Conservation (phyloP, 2,888 invertebrate genomes). For the Dromius quadrimaculatus region DNA sequence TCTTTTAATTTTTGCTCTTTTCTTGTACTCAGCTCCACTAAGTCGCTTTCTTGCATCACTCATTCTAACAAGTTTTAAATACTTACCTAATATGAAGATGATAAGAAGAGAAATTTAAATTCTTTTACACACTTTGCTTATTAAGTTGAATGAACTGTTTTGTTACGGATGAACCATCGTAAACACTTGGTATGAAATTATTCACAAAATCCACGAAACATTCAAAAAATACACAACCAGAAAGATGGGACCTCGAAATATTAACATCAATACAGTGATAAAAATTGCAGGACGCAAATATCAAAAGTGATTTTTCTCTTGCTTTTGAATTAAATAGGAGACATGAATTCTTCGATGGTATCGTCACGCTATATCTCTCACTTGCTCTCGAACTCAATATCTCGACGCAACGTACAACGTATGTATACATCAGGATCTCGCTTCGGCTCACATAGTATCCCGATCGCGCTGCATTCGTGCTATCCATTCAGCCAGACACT, state of each 20-base stretch:
- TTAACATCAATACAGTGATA: slow-evolving; percentile 17
- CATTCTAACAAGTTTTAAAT: background rate
- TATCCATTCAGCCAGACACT: too few relatives aligned
- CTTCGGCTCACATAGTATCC: too few relatives aligned
- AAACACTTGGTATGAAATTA: slow-evolving; percentile 41
- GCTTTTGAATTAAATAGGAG: slow-evolving; percentile 26
- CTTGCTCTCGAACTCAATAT: slow-evolving; percentile 34
- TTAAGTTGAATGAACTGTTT: too few relatives aligned
- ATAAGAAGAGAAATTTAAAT: too few relatives aligned
- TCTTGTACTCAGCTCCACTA: too few relatives aligned
- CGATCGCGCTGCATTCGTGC: too few relatives aligned
- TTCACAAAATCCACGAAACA: slow-evolving; percentile 41
- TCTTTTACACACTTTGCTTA: too few relatives aligned
- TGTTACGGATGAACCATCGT: slow-evolving; percentile 27
- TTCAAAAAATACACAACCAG: slow-evolving; percentile 40
- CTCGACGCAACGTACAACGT: too few relatives aligned
- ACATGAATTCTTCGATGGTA: slow-evolving; percentile 14
- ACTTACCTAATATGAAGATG: background rate
- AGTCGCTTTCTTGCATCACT: too few relatives aligned
- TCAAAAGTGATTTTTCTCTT: slow-evolving; percentile 31
- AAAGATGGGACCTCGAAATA: slow-evolving; percentile 39
- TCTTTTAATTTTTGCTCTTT: too few relatives aligned
- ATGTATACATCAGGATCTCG: too few relatives aligned
- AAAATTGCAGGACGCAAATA: slow-evolving; percentile 37
- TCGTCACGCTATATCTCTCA: background rate